Base-by-base conservation (phyloP, 2,113 vertebrate genomes). In the Neolamprologus sp. region DNA sequence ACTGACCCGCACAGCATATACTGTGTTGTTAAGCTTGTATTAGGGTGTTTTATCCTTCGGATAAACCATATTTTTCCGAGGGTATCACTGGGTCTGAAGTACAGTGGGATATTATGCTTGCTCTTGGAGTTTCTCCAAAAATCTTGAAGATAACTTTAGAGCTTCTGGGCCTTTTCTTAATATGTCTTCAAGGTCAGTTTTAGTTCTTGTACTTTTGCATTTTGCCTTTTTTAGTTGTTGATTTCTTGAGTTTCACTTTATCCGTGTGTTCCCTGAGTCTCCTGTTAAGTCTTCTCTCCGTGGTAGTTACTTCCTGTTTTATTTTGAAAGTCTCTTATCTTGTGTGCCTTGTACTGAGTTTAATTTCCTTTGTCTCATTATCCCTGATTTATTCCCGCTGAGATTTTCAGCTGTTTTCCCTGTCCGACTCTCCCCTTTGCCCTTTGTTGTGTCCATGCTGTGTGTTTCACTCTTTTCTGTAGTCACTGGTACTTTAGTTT, bases 251-350 rank as follows among this genome's bases (percentile, higher is more conserved):
- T 65, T 65, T 65, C 17, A 35, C 30, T 65, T 35, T 35, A n/a
- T 35, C 17, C 4, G 6, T 35, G 9, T 65, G 60, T 65, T 65
- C 17, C 30, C 17, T 1, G 58, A 63, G 60, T 65, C 1, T 65
- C 6, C 0, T 65, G 30, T n/a, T 12, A 65, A 3, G 0, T 12
- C 60, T 65, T n/a, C 58, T 63, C 6, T 60, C 58, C 6, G 0
- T 63, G 58, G 58, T 35, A 63, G 58, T 63, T 35, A 35, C 30
- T 35, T 63, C 9, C 30, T 63, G 58, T 63, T 35, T 63, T 63
- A 63, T 63, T 63, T 60, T 60, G 28, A 60, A 1, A 60, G 28
- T 33, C 28, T 33, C 57, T 33, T 60, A 60, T 33, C 58, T 63
- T 63, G 17, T 63, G 30, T 63, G 17, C 58, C 58, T 63, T 35